A percentile compares a stretch with the other conserved stretches of the same genome.
Conservation (phyloP, 2,797 vertebrate genomes). For the Vireo griseus region DNA sequence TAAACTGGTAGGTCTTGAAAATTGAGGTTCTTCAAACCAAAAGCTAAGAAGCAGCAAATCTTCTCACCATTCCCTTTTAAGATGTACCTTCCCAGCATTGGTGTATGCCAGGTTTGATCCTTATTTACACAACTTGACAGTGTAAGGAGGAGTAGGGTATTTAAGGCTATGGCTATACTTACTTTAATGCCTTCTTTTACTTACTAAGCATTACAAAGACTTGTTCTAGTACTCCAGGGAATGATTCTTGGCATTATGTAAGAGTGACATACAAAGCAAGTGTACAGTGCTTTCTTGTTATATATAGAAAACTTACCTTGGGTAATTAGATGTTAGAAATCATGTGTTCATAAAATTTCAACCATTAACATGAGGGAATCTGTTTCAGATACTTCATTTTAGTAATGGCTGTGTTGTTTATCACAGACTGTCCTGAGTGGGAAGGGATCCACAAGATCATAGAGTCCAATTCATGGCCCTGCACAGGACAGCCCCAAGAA, state of each 20-base stretch:
- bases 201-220: background rate
- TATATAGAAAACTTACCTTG: background rate
- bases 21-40: background rate
- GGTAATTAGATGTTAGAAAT: background rate
- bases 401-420: background rate
- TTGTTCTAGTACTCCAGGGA: background rate
- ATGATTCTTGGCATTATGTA: background rate
- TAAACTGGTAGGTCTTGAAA: background rate
- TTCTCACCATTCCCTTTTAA: background rate
- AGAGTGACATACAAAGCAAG: background rate
- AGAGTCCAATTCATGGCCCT: background rate
- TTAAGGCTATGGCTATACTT: background rate
- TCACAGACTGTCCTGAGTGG: background rate
- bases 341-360: background rate
- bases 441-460: background rate
- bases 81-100: background rate
- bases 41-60: background rate
- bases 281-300: background rate
- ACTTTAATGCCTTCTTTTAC: background rate
- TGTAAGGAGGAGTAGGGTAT: background rate
- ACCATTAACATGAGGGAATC: background rate
- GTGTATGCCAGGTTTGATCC: background rate
- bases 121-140: background rate
- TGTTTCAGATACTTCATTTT: background rate
- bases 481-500: background rate